phyloP scores from a whole-genome alignment of 2,797 vertebrate species.

The Anguilla anguilla region DNA sequence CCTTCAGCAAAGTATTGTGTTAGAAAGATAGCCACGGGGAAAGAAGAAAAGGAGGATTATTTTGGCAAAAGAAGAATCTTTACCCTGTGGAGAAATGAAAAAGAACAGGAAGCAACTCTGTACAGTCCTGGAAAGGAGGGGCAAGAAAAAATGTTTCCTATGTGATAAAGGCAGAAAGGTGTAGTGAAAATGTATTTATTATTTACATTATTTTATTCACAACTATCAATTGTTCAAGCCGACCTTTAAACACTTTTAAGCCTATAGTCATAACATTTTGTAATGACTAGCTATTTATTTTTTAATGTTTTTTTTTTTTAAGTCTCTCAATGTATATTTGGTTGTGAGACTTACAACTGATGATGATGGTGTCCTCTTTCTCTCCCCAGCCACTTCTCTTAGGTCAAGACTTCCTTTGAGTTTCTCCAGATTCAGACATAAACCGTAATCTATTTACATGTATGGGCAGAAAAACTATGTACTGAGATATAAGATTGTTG shows the following conservation, averaged over 20 bases:
- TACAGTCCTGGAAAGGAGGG: constrained; percentile 55
- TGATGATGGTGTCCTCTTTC: neutral
- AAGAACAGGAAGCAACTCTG: constrained; percentile 67
- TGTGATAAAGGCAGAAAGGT: neutral
- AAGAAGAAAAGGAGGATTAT: constrained; percentile 56
- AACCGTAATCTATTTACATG: neutral
- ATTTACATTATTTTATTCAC: neutral
- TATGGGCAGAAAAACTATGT: constrained; percentile 19
- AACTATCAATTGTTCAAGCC: neutral
- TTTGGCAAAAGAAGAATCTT: constrained; percentile 60
- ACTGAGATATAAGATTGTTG: constrained; percentile 22
- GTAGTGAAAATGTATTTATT: neutral
- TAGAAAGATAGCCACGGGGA: constrained; percentile 57
- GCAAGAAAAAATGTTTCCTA: constrained; percentile 31
- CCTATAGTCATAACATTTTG: too few species aligned
- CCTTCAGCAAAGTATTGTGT: constrained; percentile 57
- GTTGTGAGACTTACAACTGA: neutral
- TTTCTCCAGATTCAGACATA: neutral
- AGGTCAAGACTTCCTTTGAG: neutral
- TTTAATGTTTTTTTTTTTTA: too few species aligned
- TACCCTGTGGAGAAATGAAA: constrained; percentile 58
- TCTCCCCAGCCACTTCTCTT: neutral
- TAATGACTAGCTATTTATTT: too few species aligned
- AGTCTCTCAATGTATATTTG: too few species aligned
- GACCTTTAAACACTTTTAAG: constrained; percentile 6